Percentiles rank a stretch among this genome's conserved stretches.
Conservation (phyloP, 2,888 invertebrate species). For the Eupeodes latifasciatus region DNA sequence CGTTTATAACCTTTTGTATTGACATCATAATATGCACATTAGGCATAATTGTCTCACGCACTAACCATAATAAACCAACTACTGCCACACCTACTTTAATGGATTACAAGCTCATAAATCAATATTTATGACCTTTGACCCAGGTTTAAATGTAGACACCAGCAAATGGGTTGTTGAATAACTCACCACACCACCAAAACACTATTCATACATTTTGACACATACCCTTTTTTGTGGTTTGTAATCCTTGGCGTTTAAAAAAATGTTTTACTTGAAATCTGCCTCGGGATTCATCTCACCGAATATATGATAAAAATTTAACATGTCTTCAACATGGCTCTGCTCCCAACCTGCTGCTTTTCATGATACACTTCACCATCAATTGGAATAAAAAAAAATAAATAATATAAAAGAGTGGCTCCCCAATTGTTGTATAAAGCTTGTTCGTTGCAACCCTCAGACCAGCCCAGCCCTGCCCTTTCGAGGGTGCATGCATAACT, state of each 20-base stretch:
- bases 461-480: background rate
- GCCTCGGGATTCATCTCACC: background rate
- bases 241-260: background rate
- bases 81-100: too few relatives aligned
- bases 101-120: too few relatives aligned
- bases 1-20: too few relatives aligned
- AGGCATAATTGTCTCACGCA: too few relatives aligned
- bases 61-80: too few relatives aligned
- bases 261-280: background rate
- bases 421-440: background rate
- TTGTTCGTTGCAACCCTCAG: constrained; percentile 15
- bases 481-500: background rate
- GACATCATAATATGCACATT: too few relatives aligned
- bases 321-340: background rate
- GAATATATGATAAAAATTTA: constrained; percentile 2
- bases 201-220: background rate
- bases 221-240: background rate
- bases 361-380: constrained; percentile 2
- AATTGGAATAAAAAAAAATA: background rate
- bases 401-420: background rate
- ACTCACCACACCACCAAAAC: too few relatives aligned
- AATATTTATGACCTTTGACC: too few relatives aligned
- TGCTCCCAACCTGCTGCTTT: background rate
- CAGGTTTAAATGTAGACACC: too few relatives aligned
- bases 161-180: too few relatives aligned